Percentiles rank a stretch among this genome's conserved stretches.
Evolutionary conservation across 2,113 vertebrate genomes (phyloP).

Genomic region (Numenius arquata): DNA sequence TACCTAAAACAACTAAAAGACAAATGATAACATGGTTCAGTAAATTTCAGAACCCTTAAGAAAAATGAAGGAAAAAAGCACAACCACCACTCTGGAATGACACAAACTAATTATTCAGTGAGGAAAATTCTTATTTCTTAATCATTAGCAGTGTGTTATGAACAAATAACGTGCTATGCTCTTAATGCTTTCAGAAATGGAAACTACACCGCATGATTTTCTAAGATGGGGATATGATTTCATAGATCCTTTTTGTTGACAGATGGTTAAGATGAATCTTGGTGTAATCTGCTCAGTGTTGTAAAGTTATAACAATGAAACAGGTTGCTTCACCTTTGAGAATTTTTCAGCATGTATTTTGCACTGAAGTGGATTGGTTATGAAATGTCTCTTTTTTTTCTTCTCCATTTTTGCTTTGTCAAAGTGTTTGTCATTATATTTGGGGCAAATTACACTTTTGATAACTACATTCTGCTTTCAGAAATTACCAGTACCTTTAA

Average conservation of each 20-base stretch:
- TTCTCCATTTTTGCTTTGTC: not conserved
- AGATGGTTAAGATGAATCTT: not conserved
- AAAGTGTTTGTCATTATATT: not conserved
- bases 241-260: not conserved
- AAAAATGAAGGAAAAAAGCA: not conserved
- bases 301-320: not conserved
- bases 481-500: not conserved
- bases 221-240: not conserved
- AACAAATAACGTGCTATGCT: not conserved
- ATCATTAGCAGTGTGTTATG: not conserved
- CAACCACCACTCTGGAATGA: not conserved
- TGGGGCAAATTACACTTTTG: not conserved
- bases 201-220: not conserved
- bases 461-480: not conserved
- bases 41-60: not conserved
- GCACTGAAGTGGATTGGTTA: not conserved
- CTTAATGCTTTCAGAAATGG: not conserved
- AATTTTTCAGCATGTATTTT: not conserved
- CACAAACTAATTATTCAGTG: not conserved
- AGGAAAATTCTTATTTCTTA: not conserved
- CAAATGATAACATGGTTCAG: not conserved
- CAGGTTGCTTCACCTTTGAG: not conserved
- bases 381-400: not conserved
- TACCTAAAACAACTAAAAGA: not conserved
- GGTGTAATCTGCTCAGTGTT: not conserved